phyloP scores from a whole-genome alignment of 2,797 vertebrate genomes.

The Pampus argenteus region DNA sequence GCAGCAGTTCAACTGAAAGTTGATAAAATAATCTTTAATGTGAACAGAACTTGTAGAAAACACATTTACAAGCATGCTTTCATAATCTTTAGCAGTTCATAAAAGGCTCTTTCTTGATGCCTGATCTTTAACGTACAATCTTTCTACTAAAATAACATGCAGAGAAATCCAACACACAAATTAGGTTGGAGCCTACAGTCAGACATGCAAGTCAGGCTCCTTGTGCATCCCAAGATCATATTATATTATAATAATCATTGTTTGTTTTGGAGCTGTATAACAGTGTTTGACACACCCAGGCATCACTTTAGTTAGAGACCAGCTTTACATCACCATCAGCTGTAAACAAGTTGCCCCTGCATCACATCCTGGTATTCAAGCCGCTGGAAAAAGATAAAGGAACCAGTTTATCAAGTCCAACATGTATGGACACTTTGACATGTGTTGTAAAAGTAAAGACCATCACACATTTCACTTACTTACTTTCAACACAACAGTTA shows the following conservation, averaged over 20 bases:
- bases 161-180: slow-evolving; percentile 28
- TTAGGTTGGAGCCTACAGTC: background rate
- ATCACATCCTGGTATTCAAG: slow-evolving; percentile 18
- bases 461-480: background rate
- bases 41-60: background rate
- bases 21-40: background rate
- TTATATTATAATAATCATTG: slow-evolving; percentile 1
- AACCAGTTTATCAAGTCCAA: slow-evolving; percentile 51
- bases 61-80: background rate
- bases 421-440: background rate
- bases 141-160: slow-evolving; percentile 46
- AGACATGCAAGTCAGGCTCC: slow-evolving; percentile 27
- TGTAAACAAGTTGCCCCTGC: slow-evolving; percentile 48
- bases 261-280: background rate
- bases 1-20: background rate
- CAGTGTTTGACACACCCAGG: slow-evolving; percentile 47
- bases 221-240: slow-evolving; percentile 25
- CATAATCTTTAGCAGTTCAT: background rate
- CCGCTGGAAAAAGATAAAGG: slow-evolving; percentile 50
- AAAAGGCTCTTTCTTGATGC: slow-evolving; percentile 7
- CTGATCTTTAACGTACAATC: slow-evolving; percentile 30
- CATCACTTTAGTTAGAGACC: slow-evolving; percentile 46
- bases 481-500: no score
- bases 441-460: background rate
- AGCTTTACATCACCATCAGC: slow-evolving; percentile 2